A percentile compares a stretch with the other conserved stretches of the same genome.
Conservation (phyloP, 2,797 vertebrate species). For the Pagetopsis macropterus region DNA sequence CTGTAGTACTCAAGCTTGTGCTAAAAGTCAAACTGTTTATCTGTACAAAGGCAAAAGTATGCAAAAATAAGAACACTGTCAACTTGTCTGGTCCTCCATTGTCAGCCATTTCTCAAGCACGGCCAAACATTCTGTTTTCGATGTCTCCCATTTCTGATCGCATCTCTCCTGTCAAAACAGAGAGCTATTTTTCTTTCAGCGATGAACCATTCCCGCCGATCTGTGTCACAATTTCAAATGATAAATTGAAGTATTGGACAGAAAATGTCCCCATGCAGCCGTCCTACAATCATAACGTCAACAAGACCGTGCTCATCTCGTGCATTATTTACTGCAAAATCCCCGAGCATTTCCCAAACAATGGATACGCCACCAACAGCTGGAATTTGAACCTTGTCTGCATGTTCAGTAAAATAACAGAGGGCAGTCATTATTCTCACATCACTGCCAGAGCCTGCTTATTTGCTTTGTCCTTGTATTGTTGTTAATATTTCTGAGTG, state of each 20-base stretch:
- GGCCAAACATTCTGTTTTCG: constrained; percentile 59
- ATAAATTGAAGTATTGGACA: constrained; percentile 53
- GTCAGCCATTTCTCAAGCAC: constrained; percentile 69
- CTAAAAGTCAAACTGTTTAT: constrained; percentile 40
- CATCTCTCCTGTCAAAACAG: constrained; percentile 58
- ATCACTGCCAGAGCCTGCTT: not conserved
- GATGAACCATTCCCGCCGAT: constrained; percentile 66
- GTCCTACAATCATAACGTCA: constrained; percentile 41
- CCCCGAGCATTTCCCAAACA: constrained; percentile 8
- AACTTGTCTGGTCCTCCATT: constrained; percentile 56
- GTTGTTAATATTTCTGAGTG: constrained; percentile 34
- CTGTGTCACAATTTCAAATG: constrained; percentile 64
- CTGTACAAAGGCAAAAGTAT: constrained; percentile 21
- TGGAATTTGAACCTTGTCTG: constrained; percentile 24
- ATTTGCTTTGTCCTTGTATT: constrained; percentile 23
- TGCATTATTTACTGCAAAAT: constrained; percentile 38
- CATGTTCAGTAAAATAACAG: constrained; percentile 33
- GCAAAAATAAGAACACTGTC: constrained; percentile 46
- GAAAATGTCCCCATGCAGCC: constrained; percentile 37
- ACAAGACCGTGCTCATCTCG: constrained; percentile 24
- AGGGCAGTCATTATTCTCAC: constrained; percentile 25
- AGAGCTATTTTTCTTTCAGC: constrained; percentile 62
- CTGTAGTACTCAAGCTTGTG: constrained; percentile 21
- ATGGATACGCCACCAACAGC: constrained; percentile 14
- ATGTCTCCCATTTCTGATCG: constrained; percentile 46